Evolutionary conservation across 2,113 vertebrate species (phyloP), one percentile per base, ranked within the genome.

Genomic region (Mastomys natalensis): DNA sequence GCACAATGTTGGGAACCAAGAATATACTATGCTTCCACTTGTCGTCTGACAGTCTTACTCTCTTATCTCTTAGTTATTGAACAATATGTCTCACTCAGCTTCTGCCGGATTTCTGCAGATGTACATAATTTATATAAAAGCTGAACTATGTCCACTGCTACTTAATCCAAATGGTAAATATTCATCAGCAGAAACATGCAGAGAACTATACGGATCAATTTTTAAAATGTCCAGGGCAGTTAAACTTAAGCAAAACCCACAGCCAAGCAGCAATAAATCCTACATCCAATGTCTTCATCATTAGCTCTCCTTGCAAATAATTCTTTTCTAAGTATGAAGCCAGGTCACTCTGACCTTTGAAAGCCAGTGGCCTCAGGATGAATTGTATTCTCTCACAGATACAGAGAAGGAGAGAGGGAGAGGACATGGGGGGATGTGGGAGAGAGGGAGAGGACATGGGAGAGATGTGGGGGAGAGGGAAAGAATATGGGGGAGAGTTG

Each of bases 1-100:
- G 95, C 94, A 91, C 92, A 95, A 58, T 62, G 90, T 97, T 97
- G 88, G 97, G 55, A 84, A 95, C 64, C 74, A 66, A 53, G 82
- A 95, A 84, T 6, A 48, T 48, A 31, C 68, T 26, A 37, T 31
- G 53, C 5, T 45, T 70, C 37, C 4, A 58, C 55, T 89, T 58
- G 19, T 12, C 51, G 15, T 12, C 51, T 8, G 7, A 24, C 12
- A 11, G 15, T 16, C 1, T 15, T 0, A 0, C 10, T 13, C 34
- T 40, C 19, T 73, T 34, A 11, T 26, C 51, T 72, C 70, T 11
- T 4, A n/a, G 84, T 53, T 58, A 72, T 3, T 62, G 77, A 21
- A n/a, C 8, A 43, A 9, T 2, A 90, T 6, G 5, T 90, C 81
- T 96, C 74, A 37, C 9, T 92, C 37, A 9, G n/a, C 60, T 37